A percentile compares a stretch with the other conserved stretches of the same genome.
These are phyloP conservation scores for Euura lappo DNA, from an alignment of 1,140 invertebrate genomes.

Conservation along the genomic window DNA sequence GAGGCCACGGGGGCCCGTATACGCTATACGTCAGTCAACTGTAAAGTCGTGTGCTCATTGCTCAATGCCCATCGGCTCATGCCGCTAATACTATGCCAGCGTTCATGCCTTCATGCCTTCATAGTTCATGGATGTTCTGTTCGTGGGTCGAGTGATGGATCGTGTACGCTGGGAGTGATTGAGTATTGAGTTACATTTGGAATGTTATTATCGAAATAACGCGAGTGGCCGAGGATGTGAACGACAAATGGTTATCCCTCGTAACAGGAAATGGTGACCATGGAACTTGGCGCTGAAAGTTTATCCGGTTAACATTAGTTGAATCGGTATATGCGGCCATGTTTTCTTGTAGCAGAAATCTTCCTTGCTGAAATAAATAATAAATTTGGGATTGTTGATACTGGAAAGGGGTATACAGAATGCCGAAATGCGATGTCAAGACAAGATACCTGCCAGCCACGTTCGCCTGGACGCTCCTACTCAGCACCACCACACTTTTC, in stretches of 20 bases:
- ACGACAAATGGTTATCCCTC: neutral
- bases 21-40: no score
- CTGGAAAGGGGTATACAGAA: conserved; percentile 63
- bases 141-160: neutral
- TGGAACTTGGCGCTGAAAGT: neutral
- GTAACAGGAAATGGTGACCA: neutral
- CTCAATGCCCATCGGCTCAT: neutral
- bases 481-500: conserved; percentile 90
- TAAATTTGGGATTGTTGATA: conserved; percentile 12
- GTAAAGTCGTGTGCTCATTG: no score
- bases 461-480: conserved; percentile 92
- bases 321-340: conserved; percentile 58
- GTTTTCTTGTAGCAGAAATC: conserved; percentile 59
- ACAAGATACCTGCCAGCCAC: conserved; percentile 94
- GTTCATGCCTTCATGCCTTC: neutral
- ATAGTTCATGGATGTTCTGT: neutral
- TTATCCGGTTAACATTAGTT: conserved; percentile 38
- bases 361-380: conserved; percentile 31
- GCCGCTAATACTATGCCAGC: neutral
- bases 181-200: conserved; percentile 22
- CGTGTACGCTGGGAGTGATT: conserved; percentile 17
- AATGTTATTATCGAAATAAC: conserved; percentile 22
- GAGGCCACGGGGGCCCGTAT: no score
- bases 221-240: conserved; percentile 1
- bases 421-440: conserved; percentile 92